Evolutionary conservation across 2,113 vertebrate species (phyloP).

Genomic region (Mellivora capensis): DNA sequence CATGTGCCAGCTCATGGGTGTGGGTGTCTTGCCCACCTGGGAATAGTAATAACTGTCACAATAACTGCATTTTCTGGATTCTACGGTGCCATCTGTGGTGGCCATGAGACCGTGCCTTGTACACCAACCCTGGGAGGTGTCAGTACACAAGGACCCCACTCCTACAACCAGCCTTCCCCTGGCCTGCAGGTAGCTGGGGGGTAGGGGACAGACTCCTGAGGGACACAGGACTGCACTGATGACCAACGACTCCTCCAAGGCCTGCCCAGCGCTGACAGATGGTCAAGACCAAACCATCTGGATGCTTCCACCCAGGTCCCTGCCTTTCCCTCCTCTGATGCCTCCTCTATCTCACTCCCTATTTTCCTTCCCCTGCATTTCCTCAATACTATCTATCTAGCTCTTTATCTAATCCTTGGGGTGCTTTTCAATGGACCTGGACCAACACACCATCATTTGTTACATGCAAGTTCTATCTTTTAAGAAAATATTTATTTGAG

Average conservation of each 20-base stretch:
- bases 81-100: neutral
- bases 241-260: neutral
- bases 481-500: neutral
- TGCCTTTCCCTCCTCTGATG: neutral
- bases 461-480: fast-evolving
- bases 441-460: neutral
- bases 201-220: neutral
- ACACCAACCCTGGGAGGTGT: neutral
- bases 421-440: neutral
- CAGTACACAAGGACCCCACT: neutral
- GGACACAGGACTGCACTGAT: neutral
- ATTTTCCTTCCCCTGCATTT: neutral
- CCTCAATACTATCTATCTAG: no score
- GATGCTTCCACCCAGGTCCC: neutral
- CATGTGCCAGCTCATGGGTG: fast-evolving
- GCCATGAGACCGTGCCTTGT: neutral
- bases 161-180: neutral
- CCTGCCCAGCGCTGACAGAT: neutral
- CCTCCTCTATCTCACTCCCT: neutral
- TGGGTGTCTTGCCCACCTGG: neutral
- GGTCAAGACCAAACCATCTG: neutral
- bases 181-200: neutral
- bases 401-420: neutral
- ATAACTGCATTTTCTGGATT: neutral
- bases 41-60: neutral